Evolutionary conservation across 2,797 vertebrate species (phyloP).

Genomic region (Echeneis naucrates): DNA sequence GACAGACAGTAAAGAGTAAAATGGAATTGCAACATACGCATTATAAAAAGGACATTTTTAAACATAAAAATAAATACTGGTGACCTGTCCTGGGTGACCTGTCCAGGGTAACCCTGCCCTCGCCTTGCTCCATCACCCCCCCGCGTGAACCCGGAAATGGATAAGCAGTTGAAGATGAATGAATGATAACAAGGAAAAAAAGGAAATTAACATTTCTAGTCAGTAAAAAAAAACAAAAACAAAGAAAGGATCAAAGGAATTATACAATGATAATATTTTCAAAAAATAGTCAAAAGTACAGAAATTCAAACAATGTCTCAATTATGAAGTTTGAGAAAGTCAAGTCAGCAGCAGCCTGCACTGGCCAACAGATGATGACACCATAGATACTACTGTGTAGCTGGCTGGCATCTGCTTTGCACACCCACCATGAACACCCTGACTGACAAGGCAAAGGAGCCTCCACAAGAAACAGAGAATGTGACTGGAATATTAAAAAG

Average conservation of each 20-base stretch:
- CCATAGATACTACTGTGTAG: constrained; percentile 46
- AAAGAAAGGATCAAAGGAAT: neutral
- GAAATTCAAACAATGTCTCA: neutral
- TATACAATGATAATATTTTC: neutral
- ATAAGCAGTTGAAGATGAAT: too few relatives aligned
- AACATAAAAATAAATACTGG: constrained; percentile 9
- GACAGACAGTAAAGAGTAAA: constrained; percentile 2
- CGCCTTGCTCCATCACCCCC: too few relatives aligned
- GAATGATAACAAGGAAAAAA: too few relatives aligned
- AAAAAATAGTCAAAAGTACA: too few relatives aligned
- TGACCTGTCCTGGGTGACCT: too few relatives aligned
- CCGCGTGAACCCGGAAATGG: too few relatives aligned
- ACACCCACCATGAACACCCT: constrained; percentile 56
- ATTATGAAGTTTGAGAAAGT: neutral
- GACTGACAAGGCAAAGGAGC: constrained; percentile 57
- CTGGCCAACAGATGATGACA: constrained; percentile 23
- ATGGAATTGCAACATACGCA: accelerated
- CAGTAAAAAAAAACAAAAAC: neutral
- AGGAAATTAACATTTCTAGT: neutral
- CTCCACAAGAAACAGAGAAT: constrained; percentile 52
- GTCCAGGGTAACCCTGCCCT: too few relatives aligned
- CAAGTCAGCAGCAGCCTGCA: constrained; percentile 15
- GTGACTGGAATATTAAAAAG: constrained; percentile 76
- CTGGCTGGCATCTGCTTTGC: constrained; percentile 46
- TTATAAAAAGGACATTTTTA: too few relatives aligned